Evolutionary conservation across 2,888 invertebrate genomes (phyloP).

Genomic region (Plagodis dolabraria): DNA sequence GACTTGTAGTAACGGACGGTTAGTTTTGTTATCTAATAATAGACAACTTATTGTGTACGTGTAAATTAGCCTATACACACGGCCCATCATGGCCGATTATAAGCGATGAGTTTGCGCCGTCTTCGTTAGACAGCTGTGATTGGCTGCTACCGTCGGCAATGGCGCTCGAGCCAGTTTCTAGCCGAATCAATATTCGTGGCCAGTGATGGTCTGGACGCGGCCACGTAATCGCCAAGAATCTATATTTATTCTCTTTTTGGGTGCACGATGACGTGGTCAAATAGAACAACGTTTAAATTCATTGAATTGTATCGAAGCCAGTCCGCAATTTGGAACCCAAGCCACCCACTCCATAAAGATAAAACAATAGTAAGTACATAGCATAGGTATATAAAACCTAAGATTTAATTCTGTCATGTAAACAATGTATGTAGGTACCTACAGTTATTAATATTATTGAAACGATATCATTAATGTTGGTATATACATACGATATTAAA

Average conservation of each 20-base stretch:
- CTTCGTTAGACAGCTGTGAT: constrained; percentile 4
- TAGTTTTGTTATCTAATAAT: too few relatives aligned
- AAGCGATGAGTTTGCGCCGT: background rate
- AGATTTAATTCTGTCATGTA: too few relatives aligned
- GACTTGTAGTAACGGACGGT: too few relatives aligned
- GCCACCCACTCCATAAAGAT: constrained; percentile 8
- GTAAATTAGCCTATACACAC: too few relatives aligned
- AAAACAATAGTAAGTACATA: constrained; percentile 8
- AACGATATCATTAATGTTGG: background rate
- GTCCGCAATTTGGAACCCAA: constrained; percentile 16
- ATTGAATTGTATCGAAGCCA: constrained; percentile 12
- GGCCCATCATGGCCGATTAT: constrained; percentile 12
- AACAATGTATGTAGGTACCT: too few relatives aligned
- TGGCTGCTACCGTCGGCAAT: constrained; percentile 11
- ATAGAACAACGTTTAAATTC: constrained; percentile 11
- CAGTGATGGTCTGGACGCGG: constrained; percentile 11
- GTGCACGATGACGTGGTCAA: constrained; percentile 13
- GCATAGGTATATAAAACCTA: too few relatives aligned
- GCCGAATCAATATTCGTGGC: constrained; percentile 14
- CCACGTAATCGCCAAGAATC: constrained; percentile 4
- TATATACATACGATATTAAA: background rate
- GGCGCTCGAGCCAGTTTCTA: constrained; percentile 1
- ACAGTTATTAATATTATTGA: too few relatives aligned
- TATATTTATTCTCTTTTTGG: background rate
- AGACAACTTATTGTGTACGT: background rate